phyloP scores from a whole-genome alignment of 2,888 invertebrate genomes.

The Epirrita christyi region DNA sequence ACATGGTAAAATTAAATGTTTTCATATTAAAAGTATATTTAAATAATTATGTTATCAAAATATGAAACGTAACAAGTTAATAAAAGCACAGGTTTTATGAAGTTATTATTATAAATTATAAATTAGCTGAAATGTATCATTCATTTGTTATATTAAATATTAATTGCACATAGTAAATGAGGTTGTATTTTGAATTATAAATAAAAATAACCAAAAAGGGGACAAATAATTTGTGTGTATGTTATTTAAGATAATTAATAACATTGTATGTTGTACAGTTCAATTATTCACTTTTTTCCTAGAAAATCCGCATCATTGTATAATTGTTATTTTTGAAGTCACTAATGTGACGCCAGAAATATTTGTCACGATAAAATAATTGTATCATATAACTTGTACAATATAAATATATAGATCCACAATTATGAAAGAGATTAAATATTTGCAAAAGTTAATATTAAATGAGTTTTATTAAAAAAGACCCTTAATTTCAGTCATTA shows the following conservation, averaged over 20 bases:
- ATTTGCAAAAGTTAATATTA: slow-evolving; percentile 83
- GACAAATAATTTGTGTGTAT: slow-evolving; percentile 84
- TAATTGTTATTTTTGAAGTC: slow-evolving; percentile 64
- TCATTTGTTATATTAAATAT: slow-evolving; percentile 68
- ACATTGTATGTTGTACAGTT: slow-evolving; percentile 72
- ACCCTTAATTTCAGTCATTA: slow-evolving; percentile 57
- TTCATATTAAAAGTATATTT: slow-evolving; percentile 29
- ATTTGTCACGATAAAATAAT: slow-evolving; percentile 72
- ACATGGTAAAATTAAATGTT: slow-evolving; percentile 44
- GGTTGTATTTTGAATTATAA: slow-evolving; percentile 77
- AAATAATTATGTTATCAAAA: slow-evolving; percentile 31
- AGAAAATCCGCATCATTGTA: slow-evolving; percentile 63
- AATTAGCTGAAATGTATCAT: slow-evolving; percentile 59
- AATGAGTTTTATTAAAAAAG: slow-evolving; percentile 65
- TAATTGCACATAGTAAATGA: slow-evolving; percentile 82
- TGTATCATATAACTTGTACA: slow-evolving; percentile 84
- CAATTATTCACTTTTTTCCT: slow-evolving; percentile 65
- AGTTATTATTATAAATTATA: slow-evolving; percentile 58
- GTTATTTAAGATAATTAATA: slow-evolving; percentile 76
- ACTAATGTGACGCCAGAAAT: slow-evolving; percentile 59
- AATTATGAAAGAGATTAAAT: slow-evolving; percentile 86
- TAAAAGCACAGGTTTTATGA: slow-evolving; percentile 72
- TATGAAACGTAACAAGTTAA: slow-evolving; percentile 64
- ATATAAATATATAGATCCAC: slow-evolving; percentile 86
- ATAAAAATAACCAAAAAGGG: slow-evolving; percentile 68